Evolutionary conservation across 2,888 invertebrate genomes (phyloP).

Genomic region (Norana najaformis): DNA sequence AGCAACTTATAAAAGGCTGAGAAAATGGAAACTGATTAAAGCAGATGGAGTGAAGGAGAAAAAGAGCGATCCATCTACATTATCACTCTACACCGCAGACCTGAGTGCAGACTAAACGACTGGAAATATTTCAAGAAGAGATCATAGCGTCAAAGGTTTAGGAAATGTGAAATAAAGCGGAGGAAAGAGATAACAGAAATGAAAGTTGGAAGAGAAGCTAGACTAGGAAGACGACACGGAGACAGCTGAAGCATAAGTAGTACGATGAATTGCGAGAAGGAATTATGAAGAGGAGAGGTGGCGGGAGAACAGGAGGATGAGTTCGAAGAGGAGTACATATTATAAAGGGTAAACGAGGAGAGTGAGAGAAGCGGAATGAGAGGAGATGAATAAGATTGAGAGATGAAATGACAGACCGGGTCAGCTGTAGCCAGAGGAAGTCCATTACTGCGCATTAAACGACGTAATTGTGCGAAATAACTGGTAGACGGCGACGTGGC

Average conservation of each 20-base stretch:
- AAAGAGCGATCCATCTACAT: neutral
- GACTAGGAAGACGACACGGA: neutral
- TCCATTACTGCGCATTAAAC: neutral
- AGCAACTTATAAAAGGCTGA: neutral
- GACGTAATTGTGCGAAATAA: neutral
- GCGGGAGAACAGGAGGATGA: neutral
- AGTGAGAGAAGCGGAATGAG: neutral
- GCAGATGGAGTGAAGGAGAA: neutral
- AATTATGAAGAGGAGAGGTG: neutral
- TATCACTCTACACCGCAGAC: neutral
- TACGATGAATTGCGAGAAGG: neutral
- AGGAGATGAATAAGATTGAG: neutral
- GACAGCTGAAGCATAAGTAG: neutral
- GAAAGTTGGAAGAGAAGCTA: neutral
- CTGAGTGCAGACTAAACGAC: neutral
- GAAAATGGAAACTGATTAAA: neutral
- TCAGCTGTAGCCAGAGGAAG: neutral
- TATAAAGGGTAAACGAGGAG: neutral
- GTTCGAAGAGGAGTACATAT: neutral
- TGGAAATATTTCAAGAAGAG: neutral
- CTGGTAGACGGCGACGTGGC: neutral
- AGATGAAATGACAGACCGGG: neutral
- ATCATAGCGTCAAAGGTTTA: neutral
- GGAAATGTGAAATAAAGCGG: neutral
- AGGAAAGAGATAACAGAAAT: neutral